Conservation (phyloP, 2,888 invertebrate species). For the Tipula vernalis region DNA sequence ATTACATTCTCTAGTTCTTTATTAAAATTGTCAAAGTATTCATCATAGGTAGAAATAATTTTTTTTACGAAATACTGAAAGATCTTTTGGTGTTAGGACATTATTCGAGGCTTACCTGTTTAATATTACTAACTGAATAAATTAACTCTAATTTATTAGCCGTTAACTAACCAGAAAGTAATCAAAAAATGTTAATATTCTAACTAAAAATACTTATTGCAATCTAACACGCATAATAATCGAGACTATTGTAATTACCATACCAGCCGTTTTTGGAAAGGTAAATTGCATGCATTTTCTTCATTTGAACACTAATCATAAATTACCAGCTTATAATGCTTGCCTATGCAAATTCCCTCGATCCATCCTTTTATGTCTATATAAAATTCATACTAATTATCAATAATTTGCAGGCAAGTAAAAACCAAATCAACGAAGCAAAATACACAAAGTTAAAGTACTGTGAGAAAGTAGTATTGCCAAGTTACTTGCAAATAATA, state of each 20-base stretch:
- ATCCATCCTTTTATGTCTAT: background rate
- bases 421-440: background rate
- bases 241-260: background rate
- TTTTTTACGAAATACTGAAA: no score
- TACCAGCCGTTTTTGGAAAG: background rate
- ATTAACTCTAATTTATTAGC: no score
- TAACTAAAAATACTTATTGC: background rate
- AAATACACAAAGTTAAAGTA: background rate
- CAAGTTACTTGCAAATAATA: background rate
- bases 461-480: background rate
- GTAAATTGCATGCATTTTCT: background rate
- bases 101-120: no score
- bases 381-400: background rate
- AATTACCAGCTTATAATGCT: background rate
- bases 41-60: no score
- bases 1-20: no score
- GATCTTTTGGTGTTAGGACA: no score
- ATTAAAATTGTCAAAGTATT: no score
- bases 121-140: no score
- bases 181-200: no score
- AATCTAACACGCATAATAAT: background rate
- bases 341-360: background rate
- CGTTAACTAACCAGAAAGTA: no score
- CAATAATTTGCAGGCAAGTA: background rate
- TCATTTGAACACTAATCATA: background rate